Conservation (phyloP, 23 tunicate species). For the Ascidia mentula region DNA sequence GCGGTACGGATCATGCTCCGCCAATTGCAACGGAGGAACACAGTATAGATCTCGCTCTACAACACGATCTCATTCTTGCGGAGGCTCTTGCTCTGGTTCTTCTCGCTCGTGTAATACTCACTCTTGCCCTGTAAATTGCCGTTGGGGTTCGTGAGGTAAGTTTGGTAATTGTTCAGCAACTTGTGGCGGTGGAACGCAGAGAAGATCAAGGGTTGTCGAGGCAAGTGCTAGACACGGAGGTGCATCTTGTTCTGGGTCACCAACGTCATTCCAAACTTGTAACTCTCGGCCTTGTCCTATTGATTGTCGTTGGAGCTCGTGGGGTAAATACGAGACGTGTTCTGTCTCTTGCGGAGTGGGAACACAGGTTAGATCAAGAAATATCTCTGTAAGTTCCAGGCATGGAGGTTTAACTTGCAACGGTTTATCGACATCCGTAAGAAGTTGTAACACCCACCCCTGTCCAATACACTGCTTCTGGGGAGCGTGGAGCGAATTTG, state of each 20-base stretch:
- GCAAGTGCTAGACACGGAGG: slow-evolving; percentile 9
- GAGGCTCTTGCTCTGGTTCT: slow-evolving; percentile 29
- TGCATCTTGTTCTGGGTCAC: not conserved
- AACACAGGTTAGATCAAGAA: too few species aligned
- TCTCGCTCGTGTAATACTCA: slow-evolving; percentile 22
- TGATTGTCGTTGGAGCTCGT: slow-evolving; percentile 38
- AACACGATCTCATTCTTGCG: slow-evolving; percentile 2
- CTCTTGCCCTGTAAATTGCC: slow-evolving; percentile 41
- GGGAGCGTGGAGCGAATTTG: slow-evolving; percentile 34
- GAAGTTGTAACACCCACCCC: slow-evolving; percentile 13
- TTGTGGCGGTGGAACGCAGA: slow-evolving; percentile 37
- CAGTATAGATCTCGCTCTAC: slow-evolving; percentile 8
- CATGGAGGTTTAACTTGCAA: slow-evolving; percentile 30
- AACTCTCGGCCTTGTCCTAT: slow-evolving; percentile 38
- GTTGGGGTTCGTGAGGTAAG: slow-evolving; percentile 9
- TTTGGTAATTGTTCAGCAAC: slow-evolving; percentile 25
- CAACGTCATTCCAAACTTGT: not conserved
- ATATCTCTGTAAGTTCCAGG: not conserved
- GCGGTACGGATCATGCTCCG: too few species aligned
- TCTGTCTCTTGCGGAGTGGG: slow-evolving; percentile 25
- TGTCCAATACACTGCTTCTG: slow-evolving; percentile 42
- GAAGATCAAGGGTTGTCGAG: not conserved
- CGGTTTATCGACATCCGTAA: not conserved
- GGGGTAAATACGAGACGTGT: slow-evolving; percentile 34
- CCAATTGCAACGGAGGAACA: slow-evolving; percentile 26